A percentile compares a stretch with the other conserved stretches of the same genome.
These are phyloP conservation scores for Oscheius myriophilus DNA, from an alignment of 2,888 invertebrate species.

Conservation along the genomic window DNA sequence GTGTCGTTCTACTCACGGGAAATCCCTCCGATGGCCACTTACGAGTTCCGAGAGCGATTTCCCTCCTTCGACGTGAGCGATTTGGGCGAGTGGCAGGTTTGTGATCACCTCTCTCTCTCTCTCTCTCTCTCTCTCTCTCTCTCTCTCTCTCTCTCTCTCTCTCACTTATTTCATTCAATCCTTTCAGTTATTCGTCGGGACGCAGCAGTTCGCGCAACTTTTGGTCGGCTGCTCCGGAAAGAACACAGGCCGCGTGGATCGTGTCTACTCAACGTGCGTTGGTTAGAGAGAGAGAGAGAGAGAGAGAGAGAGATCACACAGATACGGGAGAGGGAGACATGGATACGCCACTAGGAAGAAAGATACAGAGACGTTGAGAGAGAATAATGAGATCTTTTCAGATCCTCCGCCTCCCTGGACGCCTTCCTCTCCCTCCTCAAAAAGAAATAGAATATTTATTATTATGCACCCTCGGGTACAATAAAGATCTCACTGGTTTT, in stretches of 20 bases:
- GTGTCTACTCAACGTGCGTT: not conserved
- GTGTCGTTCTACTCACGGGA: not conserved
- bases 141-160: not conserved
- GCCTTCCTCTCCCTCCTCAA: too few species aligned
- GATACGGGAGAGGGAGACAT: too few species aligned
- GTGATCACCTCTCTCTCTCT: too few species aligned
- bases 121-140: not conserved
- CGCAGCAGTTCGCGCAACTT: conserved; percentile 3
- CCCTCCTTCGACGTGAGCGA: conserved; percentile 8
- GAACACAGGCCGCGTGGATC: not conserved
- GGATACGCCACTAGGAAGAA: too few species aligned
- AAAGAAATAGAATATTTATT: conserved; percentile 1
- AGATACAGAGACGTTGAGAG: too few species aligned
- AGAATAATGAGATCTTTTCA: too few species aligned
- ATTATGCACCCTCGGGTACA: not conserved
- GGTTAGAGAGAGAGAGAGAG: not conserved
- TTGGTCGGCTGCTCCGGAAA: not conserved
- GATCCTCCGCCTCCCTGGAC: too few species aligned
- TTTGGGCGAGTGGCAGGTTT: conserved; percentile 22
- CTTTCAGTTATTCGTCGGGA: conserved; percentile 9
- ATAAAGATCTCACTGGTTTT: conserved; percentile 12
- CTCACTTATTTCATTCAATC: not conserved
- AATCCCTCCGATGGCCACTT: not conserved
- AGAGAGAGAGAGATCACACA: not conserved
- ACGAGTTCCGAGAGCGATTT: conserved; percentile 8